Percentiles rank a stretch among this genome's conserved stretches.
These are phyloP conservation scores for Mesitornis unicolor DNA, from an alignment of 2,113 vertebrate species.

Conservation along the genomic window DNA sequence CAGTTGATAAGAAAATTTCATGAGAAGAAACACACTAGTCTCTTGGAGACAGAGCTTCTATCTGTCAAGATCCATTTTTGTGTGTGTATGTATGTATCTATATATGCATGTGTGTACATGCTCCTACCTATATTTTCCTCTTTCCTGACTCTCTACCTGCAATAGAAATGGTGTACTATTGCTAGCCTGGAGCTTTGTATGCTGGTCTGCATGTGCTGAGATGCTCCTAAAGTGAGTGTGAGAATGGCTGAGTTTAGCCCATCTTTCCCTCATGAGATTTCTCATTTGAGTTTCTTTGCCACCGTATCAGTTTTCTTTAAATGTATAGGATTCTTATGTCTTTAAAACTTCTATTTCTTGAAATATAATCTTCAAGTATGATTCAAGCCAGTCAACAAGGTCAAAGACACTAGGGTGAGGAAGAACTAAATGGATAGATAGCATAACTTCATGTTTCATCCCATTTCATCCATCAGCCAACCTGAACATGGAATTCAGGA, in stretches of 20 bases:
- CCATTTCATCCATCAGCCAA: background rate
- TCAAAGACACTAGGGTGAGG: background rate
- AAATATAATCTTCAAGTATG: background rate
- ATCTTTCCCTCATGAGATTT: background rate
- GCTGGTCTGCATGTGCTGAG: background rate
- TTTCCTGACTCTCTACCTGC: background rate
- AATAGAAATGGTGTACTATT: background rate
- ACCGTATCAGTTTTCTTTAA: background rate
- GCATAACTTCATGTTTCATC: too few species aligned
- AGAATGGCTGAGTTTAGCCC: background rate
- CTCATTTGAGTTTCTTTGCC: background rate
- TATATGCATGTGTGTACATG: background rate
- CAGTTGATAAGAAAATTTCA: background rate
- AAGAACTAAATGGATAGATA: background rate
- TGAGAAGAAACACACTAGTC: background rate
- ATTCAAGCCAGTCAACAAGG: background rate
- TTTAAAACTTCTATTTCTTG: background rate
- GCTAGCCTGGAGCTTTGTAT: background rate
- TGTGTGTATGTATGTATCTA: background rate
- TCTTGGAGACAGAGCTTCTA: background rate
- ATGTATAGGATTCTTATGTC: background rate
- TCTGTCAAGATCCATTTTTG: background rate
- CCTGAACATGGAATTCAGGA: background rate
- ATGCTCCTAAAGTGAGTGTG: background rate
- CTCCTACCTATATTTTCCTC: background rate